Evolutionary conservation across 2,113 vertebrate genomes (phyloP).

Genomic region (Tenrec ecaudatus): DNA sequence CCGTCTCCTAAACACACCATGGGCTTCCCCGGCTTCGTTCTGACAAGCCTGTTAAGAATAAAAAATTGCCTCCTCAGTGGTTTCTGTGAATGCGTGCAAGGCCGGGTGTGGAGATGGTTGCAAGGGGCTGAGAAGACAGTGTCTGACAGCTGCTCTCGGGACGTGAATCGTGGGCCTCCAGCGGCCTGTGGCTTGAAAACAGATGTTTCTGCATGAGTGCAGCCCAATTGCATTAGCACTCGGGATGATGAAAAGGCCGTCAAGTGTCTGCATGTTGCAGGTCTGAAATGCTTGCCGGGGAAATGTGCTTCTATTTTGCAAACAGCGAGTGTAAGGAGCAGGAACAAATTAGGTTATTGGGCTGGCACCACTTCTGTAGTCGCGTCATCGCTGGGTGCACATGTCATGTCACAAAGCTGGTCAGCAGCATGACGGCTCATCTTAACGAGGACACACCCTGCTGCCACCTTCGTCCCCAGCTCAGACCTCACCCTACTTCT

Average conservation of each 20-base stretch:
- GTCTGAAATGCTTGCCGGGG: not conserved
- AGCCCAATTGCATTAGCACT: slow-evolving; percentile 61
- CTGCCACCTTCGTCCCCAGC: rapidly evolving
- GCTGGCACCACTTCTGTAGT: not conserved
- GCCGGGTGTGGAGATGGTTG: not conserved
- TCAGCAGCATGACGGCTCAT: not conserved
- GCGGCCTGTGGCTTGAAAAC: slow-evolving; percentile 43
- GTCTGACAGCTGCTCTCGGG: slow-evolving; percentile 43
- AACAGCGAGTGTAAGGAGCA: not conserved
- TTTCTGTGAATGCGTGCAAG: not conserved
- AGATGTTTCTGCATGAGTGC: slow-evolving; percentile 55
- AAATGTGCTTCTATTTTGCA: slow-evolving; percentile 58
- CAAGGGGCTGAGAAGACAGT: slow-evolving; percentile 13
- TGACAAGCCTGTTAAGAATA: slow-evolving; percentile 18
- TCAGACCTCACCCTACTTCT: not conserved
- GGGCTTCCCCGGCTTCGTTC: not conserved
- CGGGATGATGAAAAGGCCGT: slow-evolving; percentile 48
- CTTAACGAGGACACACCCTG: not conserved
- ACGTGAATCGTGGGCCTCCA: not conserved
- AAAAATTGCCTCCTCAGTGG: not conserved
- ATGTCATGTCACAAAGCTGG: not conserved
- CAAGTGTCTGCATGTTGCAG: not conserved
- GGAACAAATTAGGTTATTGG: slow-evolving; percentile 51
- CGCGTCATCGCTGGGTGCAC: not conserved
- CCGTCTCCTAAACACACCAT: not conserved